Evolutionary conservation across 2,113 vertebrate genomes (phyloP), one percentile per base, ranked within the genome.

Genomic region (Halichoerus grypus): DNA sequence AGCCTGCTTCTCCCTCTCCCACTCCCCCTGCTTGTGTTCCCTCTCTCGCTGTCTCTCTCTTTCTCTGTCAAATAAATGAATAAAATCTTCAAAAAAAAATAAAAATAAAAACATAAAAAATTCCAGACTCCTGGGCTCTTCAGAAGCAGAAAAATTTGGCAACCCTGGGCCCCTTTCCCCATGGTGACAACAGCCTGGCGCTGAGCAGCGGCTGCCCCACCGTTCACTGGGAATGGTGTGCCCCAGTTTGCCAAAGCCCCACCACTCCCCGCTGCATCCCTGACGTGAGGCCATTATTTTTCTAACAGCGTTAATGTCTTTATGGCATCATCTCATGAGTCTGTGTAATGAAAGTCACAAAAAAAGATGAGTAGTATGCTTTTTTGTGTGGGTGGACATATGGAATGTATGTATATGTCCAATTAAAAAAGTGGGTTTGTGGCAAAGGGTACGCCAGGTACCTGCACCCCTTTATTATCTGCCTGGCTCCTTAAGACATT

Each of bases 161-260:
- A 83, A 91, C 8, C 9, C 19, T 24, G 59, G 67, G 28, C 12
- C 76, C 33, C n/a, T 28, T 19, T 33, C 36, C 22, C 22, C 4
- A 39, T 0, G 8, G 59, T 0, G 0, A 57, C 49, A 33, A 72
- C 2, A 1, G n/a, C n/a, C 53, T 55, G 1, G n/a, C 39, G 31
- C 46, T 19, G 81, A 13, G 24, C 16, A 11, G 33, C 3, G 7
- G 79, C 39, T 2, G 5, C 31, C 36, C 33, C 71, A 39, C 5
- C 4, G 3, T 0, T 67, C 18, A 16, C 0, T 0, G 7, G 16
- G 3, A 53, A 9, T 0, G 39, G 4, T 0, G 8, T 7, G 39
- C 53, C 65, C 33, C 26, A 72, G 59, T 14, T 13, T 33, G 5
- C 21, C 33, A 33, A 69, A 36, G 49, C 67, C 31, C 14, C 36